Evolutionary conservation across 2,888 invertebrate genomes (phyloP).

Genomic region (Onchidella celtica): DNA sequence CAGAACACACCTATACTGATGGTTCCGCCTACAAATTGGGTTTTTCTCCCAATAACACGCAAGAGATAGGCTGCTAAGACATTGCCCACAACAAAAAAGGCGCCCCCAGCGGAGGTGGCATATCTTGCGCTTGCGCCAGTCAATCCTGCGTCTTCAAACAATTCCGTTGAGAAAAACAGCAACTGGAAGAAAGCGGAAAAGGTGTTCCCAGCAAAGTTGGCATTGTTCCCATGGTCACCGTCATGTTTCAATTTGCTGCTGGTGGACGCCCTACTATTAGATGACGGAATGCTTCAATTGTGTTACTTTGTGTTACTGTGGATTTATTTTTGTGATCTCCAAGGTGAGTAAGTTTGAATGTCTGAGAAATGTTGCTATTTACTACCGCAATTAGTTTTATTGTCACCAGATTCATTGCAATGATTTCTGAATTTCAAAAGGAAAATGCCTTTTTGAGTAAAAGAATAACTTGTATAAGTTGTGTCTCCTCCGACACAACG

Average conservation of each 20-base stretch:
- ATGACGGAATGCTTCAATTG: too few relatives aligned
- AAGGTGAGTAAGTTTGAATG: too few relatives aligned
- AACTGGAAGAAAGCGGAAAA: background rate
- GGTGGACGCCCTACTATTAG: too few relatives aligned
- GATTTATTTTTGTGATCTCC: too few relatives aligned
- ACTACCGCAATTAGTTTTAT: background rate
- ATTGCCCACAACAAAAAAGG: conserved; percentile 6
- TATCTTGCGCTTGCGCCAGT: conserved; percentile 7
- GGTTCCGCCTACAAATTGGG: background rate
- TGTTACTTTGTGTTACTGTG: too few relatives aligned
- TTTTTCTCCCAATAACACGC: conserved; percentile 19
- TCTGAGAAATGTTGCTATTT: too few relatives aligned
- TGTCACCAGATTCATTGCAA: conserved; percentile 13
- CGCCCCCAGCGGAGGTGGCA: conserved; percentile 21
- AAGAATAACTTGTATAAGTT: background rate
- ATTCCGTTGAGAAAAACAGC: conserved; percentile 18
- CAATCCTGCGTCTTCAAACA: conserved; percentile 25
- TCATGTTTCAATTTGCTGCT: too few relatives aligned
- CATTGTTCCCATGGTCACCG: too few relatives aligned
- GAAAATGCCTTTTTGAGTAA: background rate
- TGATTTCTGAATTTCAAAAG: background rate
- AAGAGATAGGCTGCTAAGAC: background rate
- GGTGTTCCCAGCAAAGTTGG: too few relatives aligned
- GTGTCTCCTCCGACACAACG: background rate
- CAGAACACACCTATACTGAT: background rate